Evolutionary conservation across 2,797 vertebrate genomes (phyloP).

Genomic region (Alectoris magna): DNA sequence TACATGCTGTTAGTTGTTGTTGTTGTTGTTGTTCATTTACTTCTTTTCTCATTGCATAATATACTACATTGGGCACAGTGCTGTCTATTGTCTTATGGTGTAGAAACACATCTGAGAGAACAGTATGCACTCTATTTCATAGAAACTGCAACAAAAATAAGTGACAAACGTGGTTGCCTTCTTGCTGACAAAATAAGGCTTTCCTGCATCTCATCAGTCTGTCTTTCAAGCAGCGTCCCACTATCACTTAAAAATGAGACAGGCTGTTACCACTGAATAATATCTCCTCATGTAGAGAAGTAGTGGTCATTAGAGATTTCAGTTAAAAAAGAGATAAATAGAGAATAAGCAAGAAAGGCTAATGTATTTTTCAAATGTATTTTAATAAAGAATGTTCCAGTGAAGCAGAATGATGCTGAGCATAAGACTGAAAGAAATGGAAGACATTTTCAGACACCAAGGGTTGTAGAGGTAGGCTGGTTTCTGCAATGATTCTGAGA

Average conservation of each 20-base stretch:
- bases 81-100: not conserved
- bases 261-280: not conserved
- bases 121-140: not conserved
- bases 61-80: not conserved
- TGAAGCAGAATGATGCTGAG: not conserved
- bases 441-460: not conserved
- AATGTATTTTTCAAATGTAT: not conserved
- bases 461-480: not conserved
- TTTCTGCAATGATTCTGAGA: not conserved
- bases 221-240: not conserved
- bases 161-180: not conserved
- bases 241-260: not conserved
- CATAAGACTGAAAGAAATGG: not conserved
- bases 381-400: not conserved
- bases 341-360: not conserved
- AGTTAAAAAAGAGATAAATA: not conserved
- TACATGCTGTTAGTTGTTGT: not conserved
- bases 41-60: not conserved
- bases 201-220: not conserved
- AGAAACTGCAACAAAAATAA: not conserved
- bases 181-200: not conserved
- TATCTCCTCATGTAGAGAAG: rapidly evolving
- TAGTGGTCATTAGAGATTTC: not conserved
- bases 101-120: not conserved
- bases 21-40: not conserved